phyloP scores from a whole-genome alignment of 2,888 invertebrate species.

The Lycophotia porphyrea region DNA sequence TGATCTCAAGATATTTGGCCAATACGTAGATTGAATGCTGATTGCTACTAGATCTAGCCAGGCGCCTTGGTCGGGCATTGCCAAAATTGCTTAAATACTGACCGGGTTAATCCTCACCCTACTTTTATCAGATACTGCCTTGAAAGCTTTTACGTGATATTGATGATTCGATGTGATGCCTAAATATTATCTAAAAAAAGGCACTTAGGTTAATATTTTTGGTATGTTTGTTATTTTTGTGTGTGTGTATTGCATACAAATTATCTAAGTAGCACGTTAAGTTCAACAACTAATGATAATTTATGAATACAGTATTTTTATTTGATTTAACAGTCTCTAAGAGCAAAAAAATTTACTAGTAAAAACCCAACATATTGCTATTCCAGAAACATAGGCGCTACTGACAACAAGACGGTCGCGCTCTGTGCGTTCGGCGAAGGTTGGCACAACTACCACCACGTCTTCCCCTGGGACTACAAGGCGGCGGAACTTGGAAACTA shows the following conservation, averaged over 20 bases:
- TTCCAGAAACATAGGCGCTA: constrained; percentile 92
- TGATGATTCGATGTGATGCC: neutral
- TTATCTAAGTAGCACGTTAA: neutral
- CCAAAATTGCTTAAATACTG: neutral
- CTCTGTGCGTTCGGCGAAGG: constrained; percentile 94
- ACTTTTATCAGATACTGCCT: neutral
- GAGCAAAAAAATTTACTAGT: neutral
- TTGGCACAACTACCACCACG: constrained; percentile 97
- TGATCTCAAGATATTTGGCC: neutral
- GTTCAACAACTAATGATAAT: neutral
- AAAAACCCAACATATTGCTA: constrained; percentile 54
- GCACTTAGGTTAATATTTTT: neutral
- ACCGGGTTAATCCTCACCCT: no score
- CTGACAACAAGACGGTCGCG: constrained; percentile 92
- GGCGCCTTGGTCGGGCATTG: neutral
- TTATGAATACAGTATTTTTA: neutral
- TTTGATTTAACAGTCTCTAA: neutral
- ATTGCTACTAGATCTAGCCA: neutral
- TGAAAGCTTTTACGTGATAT: neutral
- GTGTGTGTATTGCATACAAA: neutral
- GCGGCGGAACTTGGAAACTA: constrained; percentile 93
- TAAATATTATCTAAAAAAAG: neutral
- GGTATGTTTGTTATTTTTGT: no score
- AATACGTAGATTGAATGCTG: no score
- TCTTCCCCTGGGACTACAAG: constrained; percentile 96